Base-by-base conservation (phyloP, 2,888 invertebrate species). In the Pseudeuparius sepicola region DNA sequence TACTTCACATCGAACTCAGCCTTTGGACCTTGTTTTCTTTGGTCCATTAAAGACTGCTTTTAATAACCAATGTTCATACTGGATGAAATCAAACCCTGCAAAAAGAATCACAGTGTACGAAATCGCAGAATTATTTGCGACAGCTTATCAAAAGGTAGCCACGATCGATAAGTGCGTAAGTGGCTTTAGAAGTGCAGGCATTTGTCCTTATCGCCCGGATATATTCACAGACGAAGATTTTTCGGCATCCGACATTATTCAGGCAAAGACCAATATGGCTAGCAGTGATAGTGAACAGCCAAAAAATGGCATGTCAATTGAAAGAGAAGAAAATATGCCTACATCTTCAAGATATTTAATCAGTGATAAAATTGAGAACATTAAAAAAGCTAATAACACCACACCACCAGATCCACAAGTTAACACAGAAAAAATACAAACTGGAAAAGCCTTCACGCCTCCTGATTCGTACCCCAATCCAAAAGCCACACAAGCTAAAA, bases 101-200 rank as follows among this genome's bases (percentile, higher is more conserved):
- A 16, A 33, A 33, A 36, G 23, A 36, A 36, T 36, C 14, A 31
- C 31, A 14, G 12, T 30, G 13, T 31, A 20, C 24, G 23, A 31
- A 31, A 23, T 31, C 11, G 24, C 32, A 10, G 23, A 31, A 17
- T 28, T 32, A 23, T 32, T 24, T 26, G 24, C 5, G 11, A 34
- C n/a, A 24, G 37, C 33, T 14, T 37, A 32, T 26, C 16, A 38
- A 24, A 34, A 37, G 35, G 43, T 46, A 35, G 50, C 51, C 2
- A 47, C 48, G 37, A 50, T 55, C 24, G 46, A 37, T 24, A 53
- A 56, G 47, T 51, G 41, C 32, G 51, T 48, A 44, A 40, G 51
- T n/a, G 53, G 53, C 9, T 53, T 56, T 45, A 43, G 44, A 43
- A 30, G 52, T 37, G 46, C 53, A 31, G 54, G 52, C 28, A 55